These are phyloP conservation scores for Machimus rusticus DNA, from an alignment of 2,888 invertebrate species.

Conservation along the genomic window DNA sequence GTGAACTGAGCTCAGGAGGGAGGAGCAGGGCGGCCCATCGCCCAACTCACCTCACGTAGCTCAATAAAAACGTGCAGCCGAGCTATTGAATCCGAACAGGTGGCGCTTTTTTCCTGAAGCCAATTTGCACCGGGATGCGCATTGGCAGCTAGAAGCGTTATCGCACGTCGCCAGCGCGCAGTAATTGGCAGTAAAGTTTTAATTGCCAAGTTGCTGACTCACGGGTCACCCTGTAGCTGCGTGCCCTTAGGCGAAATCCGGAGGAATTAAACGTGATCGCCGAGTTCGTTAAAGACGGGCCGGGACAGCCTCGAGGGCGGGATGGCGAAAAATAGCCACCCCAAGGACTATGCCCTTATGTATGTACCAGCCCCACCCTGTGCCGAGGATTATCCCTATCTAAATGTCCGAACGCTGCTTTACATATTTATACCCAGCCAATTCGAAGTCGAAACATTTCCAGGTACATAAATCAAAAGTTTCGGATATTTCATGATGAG, in stretches of 20 bases:
- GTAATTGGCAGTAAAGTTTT: not conserved
- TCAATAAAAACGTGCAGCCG: not conserved
- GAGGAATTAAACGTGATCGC: not conserved
- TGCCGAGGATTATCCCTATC: not conserved
- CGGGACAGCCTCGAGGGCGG: not conserved
- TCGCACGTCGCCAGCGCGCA: not conserved
- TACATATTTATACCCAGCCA: not conserved
- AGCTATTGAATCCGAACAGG: not conserved
- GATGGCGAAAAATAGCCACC: not conserved
- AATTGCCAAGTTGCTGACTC: not conserved
- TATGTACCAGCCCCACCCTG: not conserved
- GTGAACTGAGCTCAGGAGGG: not conserved
- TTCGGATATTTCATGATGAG: not conserved
- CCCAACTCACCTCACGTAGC: not conserved
- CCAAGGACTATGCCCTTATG: not conserved
- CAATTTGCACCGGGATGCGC: not conserved
- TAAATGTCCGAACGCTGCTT: not conserved
- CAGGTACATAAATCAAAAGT: not conserved
- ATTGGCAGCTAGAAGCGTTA: not conserved
- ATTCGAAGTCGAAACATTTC: not conserved
- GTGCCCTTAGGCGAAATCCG: not conserved
- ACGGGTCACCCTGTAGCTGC: not conserved
- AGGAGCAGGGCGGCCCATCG: not conserved
- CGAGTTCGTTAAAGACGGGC: not conserved
- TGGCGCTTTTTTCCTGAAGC: not conserved